Base-by-base conservation (phyloP, 2,797 vertebrate genomes). In the Eurystomus glaucurus region DNA sequence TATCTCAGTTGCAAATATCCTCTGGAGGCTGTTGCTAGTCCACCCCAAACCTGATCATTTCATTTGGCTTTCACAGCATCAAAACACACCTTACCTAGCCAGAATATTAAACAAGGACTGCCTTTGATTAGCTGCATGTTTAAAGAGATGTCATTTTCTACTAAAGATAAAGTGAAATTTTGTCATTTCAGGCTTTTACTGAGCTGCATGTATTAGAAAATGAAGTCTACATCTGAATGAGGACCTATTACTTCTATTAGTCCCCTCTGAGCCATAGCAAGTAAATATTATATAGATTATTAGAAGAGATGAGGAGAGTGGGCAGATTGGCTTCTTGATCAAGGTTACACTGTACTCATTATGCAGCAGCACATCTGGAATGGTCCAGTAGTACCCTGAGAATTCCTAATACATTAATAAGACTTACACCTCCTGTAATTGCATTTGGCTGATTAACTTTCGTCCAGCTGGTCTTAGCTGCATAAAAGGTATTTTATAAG, bases 401-500 rank as follows among this genome's bases (percentile, higher is more conserved):
- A 98, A 97, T 98, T 98, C 96, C 94, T 98, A 97, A 98, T 96
- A 96, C 93, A 96, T 97, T 98, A 98, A 98, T 96, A 96, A 98
- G 97, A 75, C 97, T 98, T 96, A 92, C 96, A 91, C 93, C 94
- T 86, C 90, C 92, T 43, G 68, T 97, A 98, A 98, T 98, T 97
- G 70, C 97, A 97, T 98, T 98, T 97, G 94, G 97, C 96, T 98
- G 97, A 98, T 98, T 98, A 98, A 97, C 97, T 98, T 98, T 97
- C 60, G n/a, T 93, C 98, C 98, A 98, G 98, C 98, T 98, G 98
- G 98, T 97, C 97, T 97, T 96, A 97, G 97, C 89, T 96, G 94
- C 97, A 97, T 97, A 98, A 98, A 98, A 97, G 97, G 85, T 95
- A 95, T 93, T 98, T 97, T 97, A 77, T 97, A 98, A 97, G 94